Evolutionary conservation across 2,113 vertebrate genomes (phyloP), one percentile per base, ranked within the genome.

Genomic region (Pterophyllum scalare): DNA sequence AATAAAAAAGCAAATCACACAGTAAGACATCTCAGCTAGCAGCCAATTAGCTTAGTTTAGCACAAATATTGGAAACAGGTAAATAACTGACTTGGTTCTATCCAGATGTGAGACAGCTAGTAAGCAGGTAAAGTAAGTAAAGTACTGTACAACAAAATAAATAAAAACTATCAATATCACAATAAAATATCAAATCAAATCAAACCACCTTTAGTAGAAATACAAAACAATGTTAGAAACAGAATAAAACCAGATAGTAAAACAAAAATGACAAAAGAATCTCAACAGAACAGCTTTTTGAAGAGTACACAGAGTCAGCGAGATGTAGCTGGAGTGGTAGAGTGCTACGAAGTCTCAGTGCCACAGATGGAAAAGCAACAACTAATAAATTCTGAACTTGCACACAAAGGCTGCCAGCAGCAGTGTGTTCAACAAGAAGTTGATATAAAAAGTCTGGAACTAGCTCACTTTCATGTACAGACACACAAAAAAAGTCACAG

Each of bases 211-310:
- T 13, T 65, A 14, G 7, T 65, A 43, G 62, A 13, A 17, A 65
- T 1, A 43, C n/a, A 43, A 65, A 64, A 24, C 5, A n/a, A 40
- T 65, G n/a, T 5, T 65, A 15, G 9, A 40, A 65, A 43, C n/a
- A 65, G 0, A n/a, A n/a, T 65, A 43, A 65, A 65, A n/a, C 15
- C n/a, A 65, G n/a, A 65, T 1, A 0, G 14, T 17, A 24, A 40
- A 43, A 43, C 35, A 65, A 65, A 15, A 43, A 43, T 43, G 24
- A 35, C 0, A 40, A 40, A 43, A 5, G 35, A 65, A 65, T 24
- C 35, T 65, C 62, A 38, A 38, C 35, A 38, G 35, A 10, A 38
- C 35, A 9, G 14, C 40, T 46, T 46, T 46, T 46, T 46, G 43
- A 43, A 43, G 12, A 43, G 40, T 24, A 2, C 7, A 65, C 35